A percentile compares a stretch with the other conserved stretches of the same genome.
Evolutionary conservation across 2,113 vertebrate species (phyloP).

Genomic region (Geococcyx californianus): DNA sequence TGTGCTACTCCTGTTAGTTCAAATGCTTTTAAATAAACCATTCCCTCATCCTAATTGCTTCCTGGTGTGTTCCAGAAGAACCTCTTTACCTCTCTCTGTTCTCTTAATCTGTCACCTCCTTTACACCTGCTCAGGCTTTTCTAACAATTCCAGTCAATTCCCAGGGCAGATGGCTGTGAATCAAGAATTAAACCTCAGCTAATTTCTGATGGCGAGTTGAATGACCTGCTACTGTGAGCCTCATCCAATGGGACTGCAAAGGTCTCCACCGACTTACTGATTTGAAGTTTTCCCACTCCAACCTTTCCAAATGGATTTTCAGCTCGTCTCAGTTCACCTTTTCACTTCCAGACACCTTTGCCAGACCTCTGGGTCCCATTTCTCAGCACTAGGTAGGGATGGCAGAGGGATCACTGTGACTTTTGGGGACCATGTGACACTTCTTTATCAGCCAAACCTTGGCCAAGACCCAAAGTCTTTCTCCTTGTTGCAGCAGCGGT

Average conservation of each 20-base stretch:
- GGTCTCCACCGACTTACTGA: background rate
- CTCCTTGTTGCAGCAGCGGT: background rate
- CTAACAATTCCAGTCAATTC: constrained; percentile 36
- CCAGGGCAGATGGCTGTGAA: constrained; percentile 2
- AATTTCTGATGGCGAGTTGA: background rate
- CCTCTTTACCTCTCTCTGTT: constrained; percentile 38
- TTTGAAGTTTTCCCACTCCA: background rate
- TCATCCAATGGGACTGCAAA: background rate
- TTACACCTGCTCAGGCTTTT: constrained; percentile 59
- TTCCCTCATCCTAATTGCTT: constrained; percentile 54
- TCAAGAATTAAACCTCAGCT: constrained; percentile 31
- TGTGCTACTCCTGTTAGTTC: constrained; percentile 9
- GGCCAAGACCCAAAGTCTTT: background rate
- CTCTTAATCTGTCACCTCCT: constrained; percentile 60
- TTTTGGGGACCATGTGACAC: background rate
- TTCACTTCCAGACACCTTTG: background rate
- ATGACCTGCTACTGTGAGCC: background rate
- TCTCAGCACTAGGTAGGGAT: background rate
- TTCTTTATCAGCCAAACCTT: background rate
- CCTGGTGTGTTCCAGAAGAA: constrained; percentile 38
- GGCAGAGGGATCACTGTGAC: background rate
- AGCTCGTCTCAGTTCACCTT: background rate
- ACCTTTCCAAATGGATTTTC: background rate
- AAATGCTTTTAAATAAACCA: constrained; percentile 56
- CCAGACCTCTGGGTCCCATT: rapidly evolving